Conservation (phyloP, 2,113 vertebrate species). For the Oreochromis tanganicae region DNA sequence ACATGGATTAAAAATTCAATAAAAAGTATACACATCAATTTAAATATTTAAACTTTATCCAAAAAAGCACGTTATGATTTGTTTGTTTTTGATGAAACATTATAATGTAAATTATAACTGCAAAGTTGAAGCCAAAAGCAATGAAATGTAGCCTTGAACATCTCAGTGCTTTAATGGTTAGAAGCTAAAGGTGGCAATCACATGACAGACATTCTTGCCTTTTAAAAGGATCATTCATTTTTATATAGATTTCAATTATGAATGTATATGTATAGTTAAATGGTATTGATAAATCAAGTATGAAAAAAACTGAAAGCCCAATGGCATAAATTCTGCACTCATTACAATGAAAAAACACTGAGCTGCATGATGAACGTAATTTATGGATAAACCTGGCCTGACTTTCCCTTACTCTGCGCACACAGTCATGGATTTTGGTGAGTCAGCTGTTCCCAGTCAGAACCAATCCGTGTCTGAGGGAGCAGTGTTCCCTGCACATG, state of each 20-base stretch:
- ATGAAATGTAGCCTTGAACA: not conserved
- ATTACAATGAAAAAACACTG: not conserved
- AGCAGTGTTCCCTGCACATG: not conserved
- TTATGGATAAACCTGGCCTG: not conserved
- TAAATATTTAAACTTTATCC: not conserved
- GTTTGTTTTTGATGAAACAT: not conserved
- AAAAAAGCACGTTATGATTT: not conserved
- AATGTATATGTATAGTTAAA: not conserved
- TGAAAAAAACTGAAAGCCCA: not conserved
- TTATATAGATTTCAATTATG: not conserved
- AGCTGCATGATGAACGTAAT: not conserved
- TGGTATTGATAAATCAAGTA: not conserved
- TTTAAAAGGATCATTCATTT: not conserved
- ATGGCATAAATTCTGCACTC: not conserved
- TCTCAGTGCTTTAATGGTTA: not conserved
- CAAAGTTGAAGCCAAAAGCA: not conserved
- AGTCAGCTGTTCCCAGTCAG: conserved; percentile 32
- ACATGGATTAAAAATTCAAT: not conserved
- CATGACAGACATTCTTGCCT: not conserved
- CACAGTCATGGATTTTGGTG: not conserved
- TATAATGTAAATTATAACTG: not conserved
- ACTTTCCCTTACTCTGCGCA: not conserved
- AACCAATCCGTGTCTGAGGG: not conserved
- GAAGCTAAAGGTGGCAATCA: not conserved
- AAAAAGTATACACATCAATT: not conserved